phyloP scores from a whole-genome alignment of 2,113 vertebrate genomes.

The Lampris megalopsis region DNA sequence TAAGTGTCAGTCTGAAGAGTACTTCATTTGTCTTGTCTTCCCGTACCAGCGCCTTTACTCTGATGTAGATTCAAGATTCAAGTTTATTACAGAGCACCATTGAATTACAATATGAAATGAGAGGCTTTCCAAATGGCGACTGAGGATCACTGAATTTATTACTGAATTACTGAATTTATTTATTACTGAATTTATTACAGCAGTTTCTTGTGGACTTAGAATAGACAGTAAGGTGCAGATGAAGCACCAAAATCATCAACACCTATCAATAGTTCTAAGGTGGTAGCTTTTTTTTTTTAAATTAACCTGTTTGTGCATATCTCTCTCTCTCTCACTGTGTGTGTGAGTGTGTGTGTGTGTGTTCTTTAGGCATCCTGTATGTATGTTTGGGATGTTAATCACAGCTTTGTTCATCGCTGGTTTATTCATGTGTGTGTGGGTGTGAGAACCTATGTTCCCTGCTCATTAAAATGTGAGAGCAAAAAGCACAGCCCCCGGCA shows the following conservation, averaged over 20 bases:
- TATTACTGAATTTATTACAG: background rate
- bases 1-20: slow-evolving; percentile 18
- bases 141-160: background rate
- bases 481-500: slow-evolving; percentile 29
- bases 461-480: slow-evolving; percentile 19
- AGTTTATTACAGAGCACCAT: background rate
- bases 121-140: background rate
- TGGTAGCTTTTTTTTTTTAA: background rate
- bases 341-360: background rate
- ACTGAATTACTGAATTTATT: too few species aligned
- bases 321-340: background rate
- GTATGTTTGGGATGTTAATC: too few species aligned
- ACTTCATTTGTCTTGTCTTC: slow-evolving; percentile 26
- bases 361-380: too few species aligned
- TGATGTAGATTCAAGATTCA: background rate
- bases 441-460: background rate
- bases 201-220: background rate
- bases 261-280: too few species aligned
- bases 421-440: too few species aligned
- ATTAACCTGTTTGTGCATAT: background rate
- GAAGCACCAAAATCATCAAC: too few species aligned
- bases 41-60: background rate
- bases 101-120: background rate
- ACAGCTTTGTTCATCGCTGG: too few species aligned
- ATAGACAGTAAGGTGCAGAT: background rate